These are phyloP conservation scores for Hermatobates lingyangjiaoensis DNA, from an alignment of 1,140 invertebrate species.

Conservation along the genomic window DNA sequence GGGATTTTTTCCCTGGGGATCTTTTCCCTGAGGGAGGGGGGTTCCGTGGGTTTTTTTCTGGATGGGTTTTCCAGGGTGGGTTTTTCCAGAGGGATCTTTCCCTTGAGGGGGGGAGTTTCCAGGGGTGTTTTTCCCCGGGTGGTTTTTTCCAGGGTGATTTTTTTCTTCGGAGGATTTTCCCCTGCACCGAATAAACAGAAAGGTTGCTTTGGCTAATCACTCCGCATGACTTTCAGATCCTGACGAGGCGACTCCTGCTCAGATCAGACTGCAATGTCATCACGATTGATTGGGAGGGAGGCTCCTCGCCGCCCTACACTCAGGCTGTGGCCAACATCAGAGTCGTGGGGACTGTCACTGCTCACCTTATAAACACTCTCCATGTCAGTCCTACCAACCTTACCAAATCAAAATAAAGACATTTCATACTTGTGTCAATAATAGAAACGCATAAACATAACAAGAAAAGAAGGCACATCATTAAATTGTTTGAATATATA, in stretches of 20 bases:
- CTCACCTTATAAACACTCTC: conserved; percentile 38
- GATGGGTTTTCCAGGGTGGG: too few relatives aligned
- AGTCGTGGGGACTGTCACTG: conserved; percentile 61
- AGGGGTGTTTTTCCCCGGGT: too few relatives aligned
- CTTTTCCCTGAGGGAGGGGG: too few relatives aligned
- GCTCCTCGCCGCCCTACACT: conserved; percentile 67
- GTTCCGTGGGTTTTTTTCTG: too few relatives aligned
- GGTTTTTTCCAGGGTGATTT: too few relatives aligned
- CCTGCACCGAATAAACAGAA: too few relatives aligned
- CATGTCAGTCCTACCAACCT: conserved; percentile 24
- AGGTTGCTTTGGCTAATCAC: too few relatives aligned
- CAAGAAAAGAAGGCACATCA: not conserved
- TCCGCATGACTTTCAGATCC: conserved; percentile 27
- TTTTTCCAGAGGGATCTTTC: too few relatives aligned
- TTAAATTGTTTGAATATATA: not conserved
- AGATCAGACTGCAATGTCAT: conserved; percentile 52
- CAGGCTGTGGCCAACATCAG: conserved; percentile 82
- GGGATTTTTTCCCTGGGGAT: too few relatives aligned
- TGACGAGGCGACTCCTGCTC: conserved; percentile 40
- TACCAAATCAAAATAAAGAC: not conserved
- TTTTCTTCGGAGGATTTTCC: too few relatives aligned
- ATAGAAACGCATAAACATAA: not conserved
- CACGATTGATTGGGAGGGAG: conserved; percentile 65
- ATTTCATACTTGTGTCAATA: not conserved
- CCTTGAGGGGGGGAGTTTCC: too few relatives aligned